Conservation (phyloP, 2,113 vertebrate species). For the Bufo bufo region DNA sequence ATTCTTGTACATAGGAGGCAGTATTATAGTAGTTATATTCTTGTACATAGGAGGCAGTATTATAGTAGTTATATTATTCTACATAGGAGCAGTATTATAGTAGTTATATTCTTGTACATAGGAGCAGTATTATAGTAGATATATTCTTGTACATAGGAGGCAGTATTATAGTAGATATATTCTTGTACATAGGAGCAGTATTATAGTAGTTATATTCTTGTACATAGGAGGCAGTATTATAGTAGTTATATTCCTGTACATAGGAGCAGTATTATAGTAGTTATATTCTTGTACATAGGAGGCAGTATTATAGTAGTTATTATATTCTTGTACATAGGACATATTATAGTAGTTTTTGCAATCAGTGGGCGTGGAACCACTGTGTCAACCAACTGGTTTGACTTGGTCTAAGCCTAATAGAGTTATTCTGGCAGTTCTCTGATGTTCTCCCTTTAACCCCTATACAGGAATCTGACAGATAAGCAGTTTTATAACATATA, state of each 20-base stretch:
- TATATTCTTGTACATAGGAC: no score
- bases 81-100: neutral
- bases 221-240: neutral
- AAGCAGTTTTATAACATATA: no score
- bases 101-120: slow-evolving; percentile 5
- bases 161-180: slow-evolving; percentile 2
- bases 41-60: neutral
- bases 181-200: neutral
- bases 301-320: no score
- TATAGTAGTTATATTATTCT: neutral
- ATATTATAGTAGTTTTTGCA: no score
- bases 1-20: neutral
- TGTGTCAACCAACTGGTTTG: no score
- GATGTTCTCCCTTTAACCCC: no score
- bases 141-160: neutral
- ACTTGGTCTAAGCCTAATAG: no score
- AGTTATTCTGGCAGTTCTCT: no score
- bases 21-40: neutral
- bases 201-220: slow-evolving; percentile 4
- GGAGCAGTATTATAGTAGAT: neutral
- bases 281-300: no score
- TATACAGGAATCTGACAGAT: no score
- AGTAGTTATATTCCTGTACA: neutral
- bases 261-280: no score
- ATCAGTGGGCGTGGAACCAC: no score